A percentile compares a stretch with the other conserved stretches of the same genome.
These are phyloP conservation scores for Clinocottus analis DNA, from an alignment of 2,113 vertebrate species.

Conservation along the genomic window DNA sequence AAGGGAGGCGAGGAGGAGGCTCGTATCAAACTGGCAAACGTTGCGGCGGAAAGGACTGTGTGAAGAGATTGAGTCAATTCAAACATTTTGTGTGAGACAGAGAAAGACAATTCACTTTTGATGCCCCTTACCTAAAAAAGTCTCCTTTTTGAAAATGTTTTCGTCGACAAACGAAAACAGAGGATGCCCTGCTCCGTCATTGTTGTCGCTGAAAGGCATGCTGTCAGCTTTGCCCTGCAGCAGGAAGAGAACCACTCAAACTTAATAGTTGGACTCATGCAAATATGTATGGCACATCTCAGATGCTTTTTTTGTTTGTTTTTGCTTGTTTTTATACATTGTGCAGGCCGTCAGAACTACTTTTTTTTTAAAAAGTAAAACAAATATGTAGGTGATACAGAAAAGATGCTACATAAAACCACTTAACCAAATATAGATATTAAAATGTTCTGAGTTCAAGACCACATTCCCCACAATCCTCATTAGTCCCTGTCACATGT, in stretches of 20 bases:
- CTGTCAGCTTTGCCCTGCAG: constrained; percentile 79
- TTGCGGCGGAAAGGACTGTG: background rate
- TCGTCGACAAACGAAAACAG: constrained; percentile 86
- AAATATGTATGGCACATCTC: background rate
- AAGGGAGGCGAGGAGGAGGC: constrained; percentile 10
- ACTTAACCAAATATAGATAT: background rate
- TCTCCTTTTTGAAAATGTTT: constrained; percentile 86
- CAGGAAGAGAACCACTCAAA: constrained; percentile 1
- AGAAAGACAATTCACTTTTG: background rate
- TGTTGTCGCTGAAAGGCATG: constrained; percentile 59
- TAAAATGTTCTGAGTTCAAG: background rate
- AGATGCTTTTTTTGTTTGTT: background rate
- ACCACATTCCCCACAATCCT: background rate
- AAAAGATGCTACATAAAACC: background rate
- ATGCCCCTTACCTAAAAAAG: constrained; percentile 79
- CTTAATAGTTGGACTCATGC: background rate
- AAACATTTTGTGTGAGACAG: constrained; percentile 13
- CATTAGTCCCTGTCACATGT: no score
- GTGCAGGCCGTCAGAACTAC: background rate
- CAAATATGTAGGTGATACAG: background rate
- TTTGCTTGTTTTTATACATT: background rate
- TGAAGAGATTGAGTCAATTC: background rate
- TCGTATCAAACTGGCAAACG: constrained; percentile 13
- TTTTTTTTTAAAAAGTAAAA: no score
- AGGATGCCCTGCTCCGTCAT: constrained; percentile 72